phyloP scores from a whole-genome alignment of 2,113 vertebrate genomes.

The Mirounga angustirostris region DNA sequence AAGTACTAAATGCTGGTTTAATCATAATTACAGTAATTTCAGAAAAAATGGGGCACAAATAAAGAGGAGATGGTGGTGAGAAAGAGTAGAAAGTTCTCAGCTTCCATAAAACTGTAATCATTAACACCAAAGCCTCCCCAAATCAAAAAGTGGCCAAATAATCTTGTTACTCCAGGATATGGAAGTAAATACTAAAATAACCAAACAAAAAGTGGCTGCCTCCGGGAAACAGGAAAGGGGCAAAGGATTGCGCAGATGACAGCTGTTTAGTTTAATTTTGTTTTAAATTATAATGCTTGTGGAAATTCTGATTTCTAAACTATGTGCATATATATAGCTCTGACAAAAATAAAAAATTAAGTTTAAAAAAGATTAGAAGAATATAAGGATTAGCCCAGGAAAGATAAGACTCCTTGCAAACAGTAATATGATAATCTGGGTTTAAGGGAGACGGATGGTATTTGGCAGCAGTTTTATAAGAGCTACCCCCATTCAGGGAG shows the following conservation, averaged over 20 bases:
- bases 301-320: constrained; percentile 15
- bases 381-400: background rate
- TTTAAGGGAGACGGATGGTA: background rate
- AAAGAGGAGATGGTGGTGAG: background rate
- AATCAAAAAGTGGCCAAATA: background rate
- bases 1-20: background rate
- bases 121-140: background rate
- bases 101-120: background rate
- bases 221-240: background rate
- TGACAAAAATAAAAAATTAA: constrained; percentile 30
- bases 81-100: background rate
- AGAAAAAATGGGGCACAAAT: background rate
- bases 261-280: constrained; percentile 1
- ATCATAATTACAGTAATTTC: background rate
- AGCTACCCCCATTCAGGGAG: background rate
- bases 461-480: background rate
- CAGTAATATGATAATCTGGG: background rate
- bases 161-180: background rate
- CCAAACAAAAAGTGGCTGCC: background rate
- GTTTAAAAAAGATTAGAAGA: background rate
- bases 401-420: background rate
- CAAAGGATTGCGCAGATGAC: background rate
- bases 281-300: background rate
- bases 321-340: background rate
- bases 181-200: background rate